Conservation (phyloP, 2,888 invertebrate genomes). For the Sipha maydis region DNA sequence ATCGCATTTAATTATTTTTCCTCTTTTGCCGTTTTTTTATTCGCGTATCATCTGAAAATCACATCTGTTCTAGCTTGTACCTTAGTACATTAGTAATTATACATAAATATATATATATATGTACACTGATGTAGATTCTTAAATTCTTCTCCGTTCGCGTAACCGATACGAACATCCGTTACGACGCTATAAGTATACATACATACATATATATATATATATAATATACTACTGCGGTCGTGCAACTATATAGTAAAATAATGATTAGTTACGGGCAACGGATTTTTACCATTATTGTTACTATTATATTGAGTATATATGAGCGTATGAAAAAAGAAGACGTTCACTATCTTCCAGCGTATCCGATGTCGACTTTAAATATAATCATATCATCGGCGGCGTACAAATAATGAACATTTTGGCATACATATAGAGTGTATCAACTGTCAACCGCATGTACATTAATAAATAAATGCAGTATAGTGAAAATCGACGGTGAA, state of each 20-base stretch:
- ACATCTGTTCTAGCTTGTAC: neutral
- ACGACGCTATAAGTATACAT: neutral
- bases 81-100: neutral
- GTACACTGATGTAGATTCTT: neutral
- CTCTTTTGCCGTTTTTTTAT: neutral
- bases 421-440: neutral
- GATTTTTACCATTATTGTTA: neutral
- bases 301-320: neutral
- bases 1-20: neutral
- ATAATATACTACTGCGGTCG: neutral
- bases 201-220: neutral
- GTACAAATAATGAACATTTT: neutral
- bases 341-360: neutral
- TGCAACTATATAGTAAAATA: neutral
- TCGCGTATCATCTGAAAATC: neutral
- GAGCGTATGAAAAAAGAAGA: neutral
- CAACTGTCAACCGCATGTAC: neutral
- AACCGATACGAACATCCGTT: conserved; percentile 33
- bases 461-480: neutral
- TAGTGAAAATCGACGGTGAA: neutral
- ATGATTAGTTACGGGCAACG: conserved; percentile 40
- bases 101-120: neutral
- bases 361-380: neutral
- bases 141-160: neutral
- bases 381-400: neutral